A percentile compares a stretch with the other conserved stretches of the same genome.
phyloP scores from a whole-genome alignment of 2,113 vertebrate genomes.

The Pelecanoides urinatrix region DNA sequence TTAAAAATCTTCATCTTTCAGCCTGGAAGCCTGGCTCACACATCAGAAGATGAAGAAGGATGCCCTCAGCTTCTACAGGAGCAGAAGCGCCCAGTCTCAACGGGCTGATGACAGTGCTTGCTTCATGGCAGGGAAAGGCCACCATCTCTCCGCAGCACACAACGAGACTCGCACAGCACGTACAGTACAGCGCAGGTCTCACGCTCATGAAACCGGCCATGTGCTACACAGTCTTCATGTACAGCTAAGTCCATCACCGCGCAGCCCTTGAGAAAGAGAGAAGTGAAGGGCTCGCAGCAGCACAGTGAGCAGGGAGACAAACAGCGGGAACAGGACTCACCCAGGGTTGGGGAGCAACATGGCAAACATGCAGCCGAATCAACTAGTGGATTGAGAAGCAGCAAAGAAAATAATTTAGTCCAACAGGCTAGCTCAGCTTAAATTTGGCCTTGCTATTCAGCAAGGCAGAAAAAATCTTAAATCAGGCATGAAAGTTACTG shows the following conservation, averaged over 20 bases:
- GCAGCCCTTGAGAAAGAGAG: neutral
- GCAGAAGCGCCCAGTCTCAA: neutral
- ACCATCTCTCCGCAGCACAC: accelerated
- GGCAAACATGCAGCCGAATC: neutral
- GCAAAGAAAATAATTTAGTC: neutral
- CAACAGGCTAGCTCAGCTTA: neutral
- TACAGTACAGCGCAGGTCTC: neutral
- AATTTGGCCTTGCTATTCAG: neutral
- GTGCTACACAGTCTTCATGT: neutral
- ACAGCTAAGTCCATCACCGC: neutral
- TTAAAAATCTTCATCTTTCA: neutral
- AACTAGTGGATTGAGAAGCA: neutral
- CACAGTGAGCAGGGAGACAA: neutral
- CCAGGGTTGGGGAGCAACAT: neutral
- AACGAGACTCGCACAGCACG: neutral
- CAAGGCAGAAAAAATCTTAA: neutral
- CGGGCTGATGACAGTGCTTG: neutral
- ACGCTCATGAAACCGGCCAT: neutral
- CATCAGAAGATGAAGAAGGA: neutral
- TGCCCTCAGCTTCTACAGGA: neutral
- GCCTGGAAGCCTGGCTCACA: neutral
- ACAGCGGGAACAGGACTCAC: neutral
- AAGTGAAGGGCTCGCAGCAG: neutral
- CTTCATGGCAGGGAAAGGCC: neutral
- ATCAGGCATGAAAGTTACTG: neutral